These are phyloP conservation scores for Selene dorsalis DNA, from an alignment of 2,797 vertebrate species.

Conservation along the genomic window DNA sequence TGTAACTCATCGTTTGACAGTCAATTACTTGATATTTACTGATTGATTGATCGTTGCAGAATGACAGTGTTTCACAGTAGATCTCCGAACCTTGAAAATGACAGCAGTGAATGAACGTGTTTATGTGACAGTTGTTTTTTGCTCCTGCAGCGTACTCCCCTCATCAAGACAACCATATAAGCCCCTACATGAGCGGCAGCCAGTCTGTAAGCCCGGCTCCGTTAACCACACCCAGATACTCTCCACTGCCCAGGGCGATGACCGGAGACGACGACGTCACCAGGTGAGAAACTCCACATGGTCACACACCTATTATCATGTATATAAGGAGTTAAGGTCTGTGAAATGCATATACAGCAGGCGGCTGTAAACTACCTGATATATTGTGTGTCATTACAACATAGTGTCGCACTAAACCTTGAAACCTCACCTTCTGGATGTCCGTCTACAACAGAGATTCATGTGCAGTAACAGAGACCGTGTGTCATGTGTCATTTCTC, in stretches of 20 bases:
- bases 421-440: too few species aligned
- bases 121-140: neutral
- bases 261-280: conserved; percentile 92
- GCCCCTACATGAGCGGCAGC: conserved; percentile 87
- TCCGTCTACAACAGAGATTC: neutral
- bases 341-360: neutral
- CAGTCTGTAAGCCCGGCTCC: conserved; percentile 82
- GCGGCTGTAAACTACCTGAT: neutral
- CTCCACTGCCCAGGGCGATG: conserved; percentile 91
- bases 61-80: neutral
- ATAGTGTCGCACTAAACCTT: neutral
- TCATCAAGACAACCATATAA: conserved; percentile 93
- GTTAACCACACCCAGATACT: conserved; percentile 87
- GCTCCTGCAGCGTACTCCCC: conserved; percentile 89
- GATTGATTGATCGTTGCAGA: neutral
- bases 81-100: neutral
- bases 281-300: conserved; percentile 83
- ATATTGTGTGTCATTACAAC: neutral
- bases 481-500: neutral
- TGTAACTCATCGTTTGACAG: neutral
- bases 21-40: neutral
- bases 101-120: neutral
- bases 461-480: neutral
- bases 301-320: neutral
- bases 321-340: too few species aligned